Evolutionary conservation across 2,888 invertebrate species (phyloP), one percentile per base, ranked within the genome.

Genomic region (Temnothorax ravouxi): DNA sequence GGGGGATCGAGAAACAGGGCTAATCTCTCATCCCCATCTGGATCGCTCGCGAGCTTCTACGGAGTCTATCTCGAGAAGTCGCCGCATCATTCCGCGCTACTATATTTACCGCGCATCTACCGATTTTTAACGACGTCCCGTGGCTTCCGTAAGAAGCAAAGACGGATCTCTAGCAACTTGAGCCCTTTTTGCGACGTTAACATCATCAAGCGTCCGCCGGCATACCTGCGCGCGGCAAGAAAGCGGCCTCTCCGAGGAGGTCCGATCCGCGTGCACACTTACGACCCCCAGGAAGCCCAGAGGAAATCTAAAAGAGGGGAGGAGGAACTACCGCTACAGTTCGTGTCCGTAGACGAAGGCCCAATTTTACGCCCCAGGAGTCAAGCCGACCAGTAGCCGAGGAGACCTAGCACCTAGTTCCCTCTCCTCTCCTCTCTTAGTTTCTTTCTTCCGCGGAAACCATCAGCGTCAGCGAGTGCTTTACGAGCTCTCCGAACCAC

Each of bases 291-390:
- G 11, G 67, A 80, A 71, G 67, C 84, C 11, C 11, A 38, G 64
- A 71, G 64, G 66, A 72, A 74, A 61, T 38, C 52, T 54, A 44
- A 34, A 54, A 38, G 18, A 11, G n/a, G 18, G 5, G 38, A n/a
- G 29, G 8, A 18, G 47, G 18, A 52, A 67, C 56, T 44, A 44
- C n/a, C 44, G 56, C 56, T 44, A 44, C n/a, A 29, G 56, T 56
- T 76, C 38, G 38, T n/a, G 50, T 61, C 38, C 50, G 50, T 50
- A 29, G 50, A 29, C 34, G 76, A 76, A 59, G 64, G 41, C 44
- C 61, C 88, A 92, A 92, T 92, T 92, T 92, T 91, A 91, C 91
- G 92, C 91, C 87, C 89, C 89, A 88, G 84, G 88, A 88, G 88
- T 86, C 86, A 85, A 80, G 62, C 82, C 75, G 71, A 82, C 67